Evolutionary conservation across 1,140 invertebrate species (phyloP).

Genomic region (Leptinotarsa texana): DNA sequence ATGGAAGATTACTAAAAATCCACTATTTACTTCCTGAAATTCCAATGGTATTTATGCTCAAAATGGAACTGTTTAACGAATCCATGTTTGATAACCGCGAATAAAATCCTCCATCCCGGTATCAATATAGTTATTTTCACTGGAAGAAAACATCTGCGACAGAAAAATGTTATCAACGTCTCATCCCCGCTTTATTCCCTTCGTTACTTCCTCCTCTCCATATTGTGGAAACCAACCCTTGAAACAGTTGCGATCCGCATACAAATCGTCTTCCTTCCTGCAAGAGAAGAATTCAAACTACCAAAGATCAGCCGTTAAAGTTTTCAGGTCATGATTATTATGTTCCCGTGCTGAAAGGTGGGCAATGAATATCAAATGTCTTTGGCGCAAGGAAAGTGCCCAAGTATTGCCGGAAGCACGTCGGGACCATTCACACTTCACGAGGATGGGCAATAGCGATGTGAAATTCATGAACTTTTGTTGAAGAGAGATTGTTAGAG

Average conservation of each 20-base stretch:
- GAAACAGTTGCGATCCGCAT: background rate
- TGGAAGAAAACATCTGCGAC: background rate
- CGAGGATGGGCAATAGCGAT: background rate
- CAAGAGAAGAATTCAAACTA: background rate
- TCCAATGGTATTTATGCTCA: no score
- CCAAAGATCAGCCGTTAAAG: conserved; percentile 1
- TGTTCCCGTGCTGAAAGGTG: background rate
- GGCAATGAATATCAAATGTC: conserved; percentile 6
- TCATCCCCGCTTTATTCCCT: background rate
- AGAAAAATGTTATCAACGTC: background rate
- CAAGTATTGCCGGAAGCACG: background rate
- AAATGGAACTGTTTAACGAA: background rate
- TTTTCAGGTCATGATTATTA: conserved; percentile 1
- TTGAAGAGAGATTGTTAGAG: background rate
- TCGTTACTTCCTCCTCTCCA: background rate
- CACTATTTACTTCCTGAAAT: no score
- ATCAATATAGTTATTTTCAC: background rate
- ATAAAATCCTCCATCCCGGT: background rate
- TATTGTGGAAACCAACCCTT: background rate
- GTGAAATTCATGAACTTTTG: background rate
- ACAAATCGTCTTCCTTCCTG: background rate
- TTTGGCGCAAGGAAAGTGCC: background rate
- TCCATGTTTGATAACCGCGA: background rate
- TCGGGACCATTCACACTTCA: background rate
- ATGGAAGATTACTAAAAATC: no score